Base-by-base conservation (phyloP, 2,113 vertebrate genomes). In the Jacana jacana region DNA sequence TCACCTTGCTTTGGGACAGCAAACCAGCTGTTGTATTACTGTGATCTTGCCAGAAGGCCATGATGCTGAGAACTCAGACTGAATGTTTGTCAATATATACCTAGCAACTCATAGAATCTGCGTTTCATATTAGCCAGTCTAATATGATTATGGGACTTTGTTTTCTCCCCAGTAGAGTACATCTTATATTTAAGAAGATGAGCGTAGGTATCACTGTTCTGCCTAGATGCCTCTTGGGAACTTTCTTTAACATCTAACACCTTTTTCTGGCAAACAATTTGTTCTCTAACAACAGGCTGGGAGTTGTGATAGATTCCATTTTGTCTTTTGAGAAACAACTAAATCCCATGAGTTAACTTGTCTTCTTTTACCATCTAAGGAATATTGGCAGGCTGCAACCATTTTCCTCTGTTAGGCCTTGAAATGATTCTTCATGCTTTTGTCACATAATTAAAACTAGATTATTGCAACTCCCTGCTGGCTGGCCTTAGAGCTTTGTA, bases 371-470 rank as follows among this genome's bases (percentile, higher is more conserved):
- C 98, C 98, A 97, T 98, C 95, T 97, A 98, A 97, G 98, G 98
- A 97, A 94, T 97, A 96, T 96, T 98, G 98, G 97, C 98, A 97
- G 97, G 83, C 97, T 95, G 96, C 94, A 97, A 90, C 96, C 97
- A 95, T 97, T 97, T 98, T 94, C 94, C 89, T 97, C 96, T 63
- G 97, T 97, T 97, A 98, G 97, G 96, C 95, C 96, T 98, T 98
- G 97, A 98, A 98, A 97, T 97, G 97, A 97, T 97, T 97, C 97
- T 98, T 97, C 98, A 97, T 97, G 97, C 98, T 97, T 98, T 98
- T 98, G 98, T 98, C 98, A 98, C 98, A 97, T 98, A 98, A 98
- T 98, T 98, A 98, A 98, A 98, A 98, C 98, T 98, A 98, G 97
- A 98, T 98, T 97, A 98, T 96, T 98, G 97, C 96, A 97, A 92